phyloP scores from a whole-genome alignment of 2,113 vertebrate species.

The Callorhinus ursinus region DNA sequence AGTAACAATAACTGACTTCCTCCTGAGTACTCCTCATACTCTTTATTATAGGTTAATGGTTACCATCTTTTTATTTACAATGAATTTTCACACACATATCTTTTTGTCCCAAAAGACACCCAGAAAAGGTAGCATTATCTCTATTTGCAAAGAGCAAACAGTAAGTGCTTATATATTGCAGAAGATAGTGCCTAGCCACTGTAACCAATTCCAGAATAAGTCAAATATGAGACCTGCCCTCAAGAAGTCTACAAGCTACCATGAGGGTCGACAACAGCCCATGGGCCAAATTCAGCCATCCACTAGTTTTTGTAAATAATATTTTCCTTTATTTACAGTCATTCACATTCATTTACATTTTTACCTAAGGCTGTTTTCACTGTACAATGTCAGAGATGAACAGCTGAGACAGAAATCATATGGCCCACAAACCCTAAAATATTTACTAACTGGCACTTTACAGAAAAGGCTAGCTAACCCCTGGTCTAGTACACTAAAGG shows the following conservation, averaged over 20 bases:
- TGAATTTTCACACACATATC: neutral
- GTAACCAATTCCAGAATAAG: neutral
- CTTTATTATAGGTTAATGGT: neutral
- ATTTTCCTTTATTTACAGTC: neutral
- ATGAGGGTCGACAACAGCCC: neutral
- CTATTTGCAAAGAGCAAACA: constrained; percentile 8
- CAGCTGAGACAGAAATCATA: neutral
- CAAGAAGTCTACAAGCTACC: neutral
- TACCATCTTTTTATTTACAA: neutral
- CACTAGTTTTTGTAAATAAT: neutral
- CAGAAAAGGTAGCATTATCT: neutral
- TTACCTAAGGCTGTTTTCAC: neutral
- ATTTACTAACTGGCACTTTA: neutral
- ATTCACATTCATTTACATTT: neutral
- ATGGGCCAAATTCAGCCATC: neutral
- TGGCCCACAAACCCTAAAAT: constrained; percentile 1
- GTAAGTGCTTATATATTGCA: neutral
- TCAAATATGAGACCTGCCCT: neutral
- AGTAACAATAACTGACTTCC: neutral
- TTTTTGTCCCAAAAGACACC: neutral
- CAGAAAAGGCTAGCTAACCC: neutral
- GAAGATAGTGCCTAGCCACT: neutral
- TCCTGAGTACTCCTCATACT: neutral
- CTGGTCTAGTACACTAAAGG: neutral
- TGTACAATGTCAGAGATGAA: neutral